Percentiles rank a stretch among this genome's conserved stretches.
Conservation (phyloP, 2,797 vertebrate genomes). For the Siniperca scherzeri region DNA sequence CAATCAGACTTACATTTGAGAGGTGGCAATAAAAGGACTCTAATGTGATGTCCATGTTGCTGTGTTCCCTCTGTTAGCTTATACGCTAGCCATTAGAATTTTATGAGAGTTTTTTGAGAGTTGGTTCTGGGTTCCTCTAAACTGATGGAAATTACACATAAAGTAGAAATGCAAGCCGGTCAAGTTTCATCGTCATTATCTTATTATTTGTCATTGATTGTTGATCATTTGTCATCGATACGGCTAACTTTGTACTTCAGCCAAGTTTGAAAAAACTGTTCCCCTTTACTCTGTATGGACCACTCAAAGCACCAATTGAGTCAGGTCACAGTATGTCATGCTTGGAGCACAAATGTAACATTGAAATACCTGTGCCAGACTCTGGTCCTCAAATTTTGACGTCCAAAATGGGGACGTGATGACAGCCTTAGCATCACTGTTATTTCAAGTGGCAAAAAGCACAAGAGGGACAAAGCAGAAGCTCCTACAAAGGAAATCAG, state of each 20-base stretch:
- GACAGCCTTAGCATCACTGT: constrained; percentile 35
- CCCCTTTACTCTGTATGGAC: neutral
- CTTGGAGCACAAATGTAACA: constrained; percentile 18
- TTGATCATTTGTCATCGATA: neutral
- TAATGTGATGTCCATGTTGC: neutral
- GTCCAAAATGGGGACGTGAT: constrained; percentile 37
- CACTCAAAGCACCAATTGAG: neutral
- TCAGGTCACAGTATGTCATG: neutral
- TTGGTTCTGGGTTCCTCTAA: neutral
- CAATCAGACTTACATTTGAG: neutral
- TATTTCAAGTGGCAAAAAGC: constrained; percentile 40
- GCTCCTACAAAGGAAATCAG: neutral
- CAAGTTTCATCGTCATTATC: neutral
- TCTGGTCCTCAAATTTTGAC: constrained; percentile 21
- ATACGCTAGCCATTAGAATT: neutral
- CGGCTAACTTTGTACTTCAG: neutral
- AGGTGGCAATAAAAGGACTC: neutral
- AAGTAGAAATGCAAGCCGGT: neutral
- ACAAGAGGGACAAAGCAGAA: constrained; percentile 19
- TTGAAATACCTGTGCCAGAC: constrained; percentile 7
- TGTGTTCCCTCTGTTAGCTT: neutral
- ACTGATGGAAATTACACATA: neutral
- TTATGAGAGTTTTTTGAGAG: neutral
- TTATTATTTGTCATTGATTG: neutral
- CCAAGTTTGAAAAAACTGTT: neutral